phyloP scores from a whole-genome alignment of 2,113 vertebrate species.

The Casuarius casuarius region DNA sequence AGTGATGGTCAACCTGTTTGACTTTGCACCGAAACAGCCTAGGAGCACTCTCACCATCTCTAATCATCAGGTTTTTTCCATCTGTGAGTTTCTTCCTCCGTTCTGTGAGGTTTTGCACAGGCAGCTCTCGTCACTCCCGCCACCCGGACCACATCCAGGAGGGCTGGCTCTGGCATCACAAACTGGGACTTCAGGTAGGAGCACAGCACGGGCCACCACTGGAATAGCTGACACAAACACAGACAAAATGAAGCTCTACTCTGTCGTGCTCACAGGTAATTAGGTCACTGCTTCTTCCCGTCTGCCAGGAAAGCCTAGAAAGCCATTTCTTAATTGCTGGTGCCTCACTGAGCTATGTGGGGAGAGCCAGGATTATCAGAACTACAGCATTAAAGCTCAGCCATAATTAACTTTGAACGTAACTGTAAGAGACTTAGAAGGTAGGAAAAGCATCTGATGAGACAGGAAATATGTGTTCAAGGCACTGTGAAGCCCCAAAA shows the following conservation, averaged over 20 bases:
- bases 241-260: background rate
- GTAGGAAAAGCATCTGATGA: background rate
- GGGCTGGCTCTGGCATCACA: background rate
- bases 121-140: background rate
- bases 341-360: background rate
- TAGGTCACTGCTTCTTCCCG: background rate
- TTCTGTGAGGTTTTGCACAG: accelerated
- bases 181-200: background rate
- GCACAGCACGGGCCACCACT: accelerated
- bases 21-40: background rate
- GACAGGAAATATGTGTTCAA: background rate
- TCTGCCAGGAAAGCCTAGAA: background rate
- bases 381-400: slow-evolving; percentile 13
- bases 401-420: slow-evolving; percentile 17
- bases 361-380: background rate
- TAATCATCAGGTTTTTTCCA: background rate
- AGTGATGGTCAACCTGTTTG: background rate
- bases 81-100: background rate
- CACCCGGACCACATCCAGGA: accelerated
- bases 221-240: background rate
- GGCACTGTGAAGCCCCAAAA: background rate
- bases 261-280: background rate
- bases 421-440: slow-evolving; percentile 6
- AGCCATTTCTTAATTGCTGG: background rate
- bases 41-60: background rate